These are phyloP conservation scores for Simalia tracyae DNA, from an alignment of 2,797 vertebrate genomes.

Conservation along the genomic window DNA sequence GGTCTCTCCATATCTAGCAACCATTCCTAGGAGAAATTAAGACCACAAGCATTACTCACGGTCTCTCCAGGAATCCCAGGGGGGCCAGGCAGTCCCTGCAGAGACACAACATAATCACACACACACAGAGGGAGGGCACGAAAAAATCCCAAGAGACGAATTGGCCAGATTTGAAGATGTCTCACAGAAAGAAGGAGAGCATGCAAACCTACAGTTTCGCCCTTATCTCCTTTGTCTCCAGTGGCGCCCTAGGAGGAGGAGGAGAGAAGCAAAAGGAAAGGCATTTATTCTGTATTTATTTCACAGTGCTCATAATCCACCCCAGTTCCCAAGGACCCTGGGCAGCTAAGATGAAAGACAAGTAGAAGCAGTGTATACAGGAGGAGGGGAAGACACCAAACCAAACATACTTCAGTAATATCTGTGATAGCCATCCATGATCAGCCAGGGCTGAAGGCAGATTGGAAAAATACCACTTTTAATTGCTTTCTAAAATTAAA, in stretches of 20 bases:
- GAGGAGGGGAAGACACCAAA: background rate
- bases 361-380: too few relatives aligned
- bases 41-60: constrained; percentile 47
- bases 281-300: background rate
- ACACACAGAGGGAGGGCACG: background rate
- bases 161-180: background rate
- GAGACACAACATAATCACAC: constrained; percentile 24
- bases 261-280: constrained; percentile 14
- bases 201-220: constrained; percentile 77
- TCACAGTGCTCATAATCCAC: too few relatives aligned
- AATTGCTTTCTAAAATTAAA: too few relatives aligned
- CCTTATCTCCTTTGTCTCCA: constrained; percentile 82
- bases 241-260: constrained; percentile 71
- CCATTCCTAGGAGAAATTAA: too few relatives aligned
- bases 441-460: too few relatives aligned
- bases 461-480: too few relatives aligned
- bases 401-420: background rate
- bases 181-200: background rate
- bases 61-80: constrained; percentile 70
- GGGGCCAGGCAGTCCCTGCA: constrained; percentile 83
- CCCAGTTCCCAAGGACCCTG: too few relatives aligned
- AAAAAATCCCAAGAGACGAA: background rate
- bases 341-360: too few relatives aligned
- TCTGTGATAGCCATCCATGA: background rate
- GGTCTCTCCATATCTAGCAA: background rate